These are phyloP conservation scores for Betta splendens DNA, from an alignment of 2,797 vertebrate genomes.

Conservation along the genomic window DNA sequence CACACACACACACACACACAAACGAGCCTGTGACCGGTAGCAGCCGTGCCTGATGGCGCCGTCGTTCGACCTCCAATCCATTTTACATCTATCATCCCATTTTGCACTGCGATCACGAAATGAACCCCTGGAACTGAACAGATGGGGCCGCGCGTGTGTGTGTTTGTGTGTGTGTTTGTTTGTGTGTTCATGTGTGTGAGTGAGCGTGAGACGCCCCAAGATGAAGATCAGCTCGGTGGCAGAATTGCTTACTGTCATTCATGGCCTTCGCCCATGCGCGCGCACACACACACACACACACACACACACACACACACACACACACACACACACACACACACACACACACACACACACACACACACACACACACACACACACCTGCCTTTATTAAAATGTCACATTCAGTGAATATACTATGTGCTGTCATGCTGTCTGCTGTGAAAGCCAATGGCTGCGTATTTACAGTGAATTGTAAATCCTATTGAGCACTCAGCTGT, in stretches of 20 bases:
- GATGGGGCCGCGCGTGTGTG: conserved; percentile 49
- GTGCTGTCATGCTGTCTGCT: conserved; percentile 74
- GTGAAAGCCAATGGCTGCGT: conserved; percentile 68
- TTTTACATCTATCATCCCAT: conserved; percentile 57
- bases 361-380: conserved; percentile 17
- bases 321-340: conserved; percentile 6
- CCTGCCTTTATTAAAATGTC: conserved; percentile 78
- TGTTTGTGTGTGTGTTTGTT: conserved; percentile 24
- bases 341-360: conserved; percentile 14
- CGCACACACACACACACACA: conserved; percentile 25
- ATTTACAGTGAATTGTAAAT: conserved; percentile 82
- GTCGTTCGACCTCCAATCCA: conserved; percentile 64
- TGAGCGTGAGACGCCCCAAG: conserved; percentile 48
- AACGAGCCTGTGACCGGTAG: too few species aligned
- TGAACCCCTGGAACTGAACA: conserved; percentile 61
- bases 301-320: conserved; percentile 37
- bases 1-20: conserved; percentile 8
- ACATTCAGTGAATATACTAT: conserved; percentile 71
- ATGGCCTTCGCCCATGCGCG: conserved; percentile 52
- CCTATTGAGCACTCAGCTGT: conserved; percentile 73
- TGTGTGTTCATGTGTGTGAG: conserved; percentile 8
- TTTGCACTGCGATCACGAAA: conserved; percentile 61
- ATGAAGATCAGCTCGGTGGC: conserved; percentile 70
- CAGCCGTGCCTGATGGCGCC: conserved; percentile 62
- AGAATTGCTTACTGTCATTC: conserved; percentile 73